Conservation (phyloP, 2,113 vertebrate genomes). For the Crotalus tigris region DNA sequence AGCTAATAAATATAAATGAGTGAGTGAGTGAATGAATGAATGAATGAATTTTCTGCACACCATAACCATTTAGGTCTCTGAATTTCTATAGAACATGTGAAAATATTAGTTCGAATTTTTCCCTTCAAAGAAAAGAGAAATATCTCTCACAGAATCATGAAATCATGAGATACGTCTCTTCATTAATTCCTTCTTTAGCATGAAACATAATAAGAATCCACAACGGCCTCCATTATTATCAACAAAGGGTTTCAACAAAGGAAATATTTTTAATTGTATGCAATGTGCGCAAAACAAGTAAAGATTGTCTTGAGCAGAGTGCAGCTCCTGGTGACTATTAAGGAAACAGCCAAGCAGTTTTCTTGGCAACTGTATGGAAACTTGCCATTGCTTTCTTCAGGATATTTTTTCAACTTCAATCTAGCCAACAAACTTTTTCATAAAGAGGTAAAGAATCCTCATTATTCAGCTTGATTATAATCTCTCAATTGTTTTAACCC, state of each 20-base stretch:
- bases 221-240: slow-evolving; percentile 61
- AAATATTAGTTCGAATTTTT: not conserved
- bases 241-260: slow-evolving; percentile 60
- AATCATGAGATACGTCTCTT: slow-evolving; percentile 10
- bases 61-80: slow-evolving; percentile 22
- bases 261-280: slow-evolving; percentile 60
- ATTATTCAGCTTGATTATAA: slow-evolving; percentile 51
- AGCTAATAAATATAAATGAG: not conserved
- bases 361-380: not conserved
- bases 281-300: slow-evolving; percentile 58
- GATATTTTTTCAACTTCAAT: not conserved
- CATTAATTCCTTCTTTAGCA: slow-evolving; percentile 52
- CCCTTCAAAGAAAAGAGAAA: not conserved
- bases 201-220: slow-evolving; percentile 61
- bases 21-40: not conserved
- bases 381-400: not conserved
- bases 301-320: not conserved
- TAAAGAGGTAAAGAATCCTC: slow-evolving; percentile 47
- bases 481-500: slow-evolving; percentile 56
- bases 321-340: not conserved
- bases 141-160: slow-evolving; percentile 19
- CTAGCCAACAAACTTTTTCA: slow-evolving; percentile 43
- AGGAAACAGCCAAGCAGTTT: not conserved
- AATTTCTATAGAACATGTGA: slow-evolving; percentile 28
- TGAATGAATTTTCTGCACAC: not conserved